A percentile compares a stretch with the other conserved stretches of the same genome.
Evolutionary conservation across 2,888 invertebrate species (phyloP).

Genomic region (Cheilosia vernalis): DNA sequence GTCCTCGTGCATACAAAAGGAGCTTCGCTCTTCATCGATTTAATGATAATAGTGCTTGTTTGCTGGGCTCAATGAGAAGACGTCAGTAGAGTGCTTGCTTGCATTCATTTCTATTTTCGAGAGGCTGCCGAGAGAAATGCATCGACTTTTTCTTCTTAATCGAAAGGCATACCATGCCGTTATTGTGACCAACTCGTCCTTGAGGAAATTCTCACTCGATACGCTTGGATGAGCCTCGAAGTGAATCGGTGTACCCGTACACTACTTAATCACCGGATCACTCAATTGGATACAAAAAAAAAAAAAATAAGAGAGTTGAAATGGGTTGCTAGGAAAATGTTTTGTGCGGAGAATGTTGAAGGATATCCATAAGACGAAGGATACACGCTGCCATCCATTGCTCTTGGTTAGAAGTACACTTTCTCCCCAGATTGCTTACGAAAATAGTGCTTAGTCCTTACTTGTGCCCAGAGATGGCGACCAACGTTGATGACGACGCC

Average conservation of each 20-base stretch:
- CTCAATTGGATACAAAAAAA: slow-evolving; percentile 60
- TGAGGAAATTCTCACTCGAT: slow-evolving; percentile 54
- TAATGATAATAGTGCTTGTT: slow-evolving; percentile 64
- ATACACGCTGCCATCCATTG: slow-evolving; percentile 57
- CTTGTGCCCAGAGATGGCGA: slow-evolving; percentile 27
- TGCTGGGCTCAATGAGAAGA: slow-evolving; percentile 43
- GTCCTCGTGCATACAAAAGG: slow-evolving; percentile 15
- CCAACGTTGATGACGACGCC: background rate
- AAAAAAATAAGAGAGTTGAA: slow-evolving; percentile 12
- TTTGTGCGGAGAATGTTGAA: slow-evolving; percentile 66
- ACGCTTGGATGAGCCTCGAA: slow-evolving; percentile 33
- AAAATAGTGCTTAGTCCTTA: slow-evolving; percentile 69
- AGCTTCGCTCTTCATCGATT: slow-evolving; percentile 36
- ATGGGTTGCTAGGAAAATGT: slow-evolving; percentile 24
- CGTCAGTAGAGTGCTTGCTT: slow-evolving; percentile 46
- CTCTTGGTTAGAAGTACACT: slow-evolving; percentile 50
- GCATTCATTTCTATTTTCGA: slow-evolving; percentile 32
- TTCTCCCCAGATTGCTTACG: slow-evolving; percentile 50
- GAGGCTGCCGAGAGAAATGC: slow-evolving; percentile 8
- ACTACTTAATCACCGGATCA: slow-evolving; percentile 68
- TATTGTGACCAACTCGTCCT: slow-evolving; percentile 50
- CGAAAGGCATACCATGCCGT: background rate
- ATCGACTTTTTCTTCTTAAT: background rate
- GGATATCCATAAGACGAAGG: slow-evolving; percentile 56
- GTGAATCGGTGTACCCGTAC: slow-evolving; percentile 22